Percentiles rank a stretch among this genome's conserved stretches.
phyloP scores from a whole-genome alignment of 2,797 vertebrate genomes.

The Syngnathus rostellatus region DNA sequence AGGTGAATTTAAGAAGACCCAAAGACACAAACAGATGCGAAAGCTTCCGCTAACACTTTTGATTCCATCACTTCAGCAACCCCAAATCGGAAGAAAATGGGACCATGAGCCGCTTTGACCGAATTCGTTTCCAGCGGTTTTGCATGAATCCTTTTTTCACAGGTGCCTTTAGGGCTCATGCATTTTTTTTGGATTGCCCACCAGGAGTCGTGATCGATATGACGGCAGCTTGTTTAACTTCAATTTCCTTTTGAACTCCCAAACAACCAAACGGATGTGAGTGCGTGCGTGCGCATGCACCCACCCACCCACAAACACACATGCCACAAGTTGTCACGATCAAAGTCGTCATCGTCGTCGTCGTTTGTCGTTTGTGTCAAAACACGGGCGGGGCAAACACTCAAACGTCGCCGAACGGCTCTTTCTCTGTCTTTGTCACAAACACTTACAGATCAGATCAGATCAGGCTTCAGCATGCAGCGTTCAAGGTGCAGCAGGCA shows the following conservation, averaged over 20 bases:
- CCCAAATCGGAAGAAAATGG: no score
- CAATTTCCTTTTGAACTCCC: neutral
- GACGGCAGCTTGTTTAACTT: no score
- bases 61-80: no score
- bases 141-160: no score
- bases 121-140: no score
- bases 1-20: no score
- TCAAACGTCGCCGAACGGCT: conserved; percentile 17
- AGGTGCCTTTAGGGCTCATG: no score
- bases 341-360: conserved; percentile 2
- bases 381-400: conserved; percentile 13
- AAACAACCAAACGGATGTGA: neutral
- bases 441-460: conserved; percentile 50
- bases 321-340: conserved; percentile 8
- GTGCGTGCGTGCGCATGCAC: conserved; percentile 22
- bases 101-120: no score
- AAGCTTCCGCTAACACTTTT: no score
- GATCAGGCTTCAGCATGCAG: conserved; percentile 55
- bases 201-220: no score
- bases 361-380: neutral
- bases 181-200: no score
- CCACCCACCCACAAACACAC: conserved; percentile 31
- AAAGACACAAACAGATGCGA: no score
- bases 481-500: conserved; percentile 58
- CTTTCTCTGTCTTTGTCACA: conserved; percentile 29